These are phyloP conservation scores for Montipora efflorescens DNA, from an alignment of 64 coral and sea anemone species.

Conservation along the genomic window DNA sequence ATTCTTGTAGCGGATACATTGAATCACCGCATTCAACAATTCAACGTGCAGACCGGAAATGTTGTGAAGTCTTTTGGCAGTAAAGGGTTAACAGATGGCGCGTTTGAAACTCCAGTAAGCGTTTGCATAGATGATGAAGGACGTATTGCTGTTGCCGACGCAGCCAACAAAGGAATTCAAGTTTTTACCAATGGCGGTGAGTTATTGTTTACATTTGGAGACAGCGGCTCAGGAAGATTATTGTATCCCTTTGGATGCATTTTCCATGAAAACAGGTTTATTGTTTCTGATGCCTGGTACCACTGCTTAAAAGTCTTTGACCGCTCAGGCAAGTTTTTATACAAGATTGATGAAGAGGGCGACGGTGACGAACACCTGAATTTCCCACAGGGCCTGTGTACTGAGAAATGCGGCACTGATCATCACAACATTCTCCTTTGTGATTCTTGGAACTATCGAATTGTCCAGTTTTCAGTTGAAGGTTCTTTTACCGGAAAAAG, in stretches of 20 bases:
- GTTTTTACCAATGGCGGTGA: conserved; percentile 15
- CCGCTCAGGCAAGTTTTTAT: background rate
- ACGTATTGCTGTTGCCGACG: background rate
- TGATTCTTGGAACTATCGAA: background rate
- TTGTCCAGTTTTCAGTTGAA: conserved; percentile 13
- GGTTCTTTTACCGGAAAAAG: background rate
- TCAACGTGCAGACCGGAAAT: conserved; percentile 1
- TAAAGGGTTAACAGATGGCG: background rate
- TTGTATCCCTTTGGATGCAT: background rate
- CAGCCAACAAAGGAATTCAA: background rate
- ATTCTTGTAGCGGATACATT: conserved; percentile 10
- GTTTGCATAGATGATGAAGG: conserved; percentile 13
- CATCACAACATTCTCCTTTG: conserved; percentile 43
- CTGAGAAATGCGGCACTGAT: conserved; percentile 26
- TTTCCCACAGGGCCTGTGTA: background rate
- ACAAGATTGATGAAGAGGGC: conserved; percentile 35
- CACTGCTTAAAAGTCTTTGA: conserved; percentile 60
- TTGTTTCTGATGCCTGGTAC: conserved; percentile 28
- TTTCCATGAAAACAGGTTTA: conserved; percentile 9
- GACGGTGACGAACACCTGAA: conserved; percentile 24
- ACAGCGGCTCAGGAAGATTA: background rate
- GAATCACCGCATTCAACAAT: conserved; percentile 12
- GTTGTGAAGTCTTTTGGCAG: background rate
- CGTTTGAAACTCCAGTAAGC: background rate
- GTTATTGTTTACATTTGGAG: background rate